phyloP scores from a whole-genome alignment of 1,140 invertebrate species.

The Pollicipes pollicipes region DNA sequence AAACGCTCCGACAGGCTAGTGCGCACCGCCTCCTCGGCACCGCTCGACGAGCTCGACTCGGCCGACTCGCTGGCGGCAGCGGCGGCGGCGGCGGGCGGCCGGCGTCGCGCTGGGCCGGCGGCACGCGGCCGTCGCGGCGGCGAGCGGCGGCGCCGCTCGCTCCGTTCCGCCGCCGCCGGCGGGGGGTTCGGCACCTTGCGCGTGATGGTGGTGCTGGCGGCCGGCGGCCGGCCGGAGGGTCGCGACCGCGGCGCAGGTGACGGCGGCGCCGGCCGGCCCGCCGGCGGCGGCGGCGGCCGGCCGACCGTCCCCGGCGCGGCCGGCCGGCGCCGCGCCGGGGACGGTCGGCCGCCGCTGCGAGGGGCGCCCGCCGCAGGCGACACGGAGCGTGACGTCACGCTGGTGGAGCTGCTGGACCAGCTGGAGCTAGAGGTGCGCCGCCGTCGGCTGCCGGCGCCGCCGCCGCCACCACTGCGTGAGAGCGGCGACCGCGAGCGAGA shows the following conservation, averaged over 20 bases:
- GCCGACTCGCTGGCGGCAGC: background rate
- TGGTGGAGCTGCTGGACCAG: background rate
- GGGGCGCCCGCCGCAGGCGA: background rate
- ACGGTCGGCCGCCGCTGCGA: background rate
- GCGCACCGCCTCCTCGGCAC: slow-evolving; percentile 21
- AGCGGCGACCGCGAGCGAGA: background rate
- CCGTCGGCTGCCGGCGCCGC: too few species aligned
- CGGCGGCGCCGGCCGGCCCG: too few species aligned
- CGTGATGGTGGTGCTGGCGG: background rate
- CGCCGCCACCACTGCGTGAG: too few species aligned
- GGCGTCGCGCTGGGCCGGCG: too few species aligned
- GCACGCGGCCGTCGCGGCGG: too few species aligned
- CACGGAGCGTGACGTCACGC: background rate
- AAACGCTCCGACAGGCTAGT: slow-evolving; percentile 60
- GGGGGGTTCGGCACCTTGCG: background rate
- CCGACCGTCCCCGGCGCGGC: too few species aligned
- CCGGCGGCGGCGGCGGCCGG: too few species aligned
- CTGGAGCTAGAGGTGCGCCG: background rate
- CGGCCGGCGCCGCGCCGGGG: too few species aligned
- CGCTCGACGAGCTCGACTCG: slow-evolving; percentile 13
- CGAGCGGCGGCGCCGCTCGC: background rate
- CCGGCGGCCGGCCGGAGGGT: too few species aligned
- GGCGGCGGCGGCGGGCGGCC: too few species aligned
- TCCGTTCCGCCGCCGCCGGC: background rate
- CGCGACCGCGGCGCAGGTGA: too few species aligned